A percentile compares a stretch with the other conserved stretches of the same genome.
Evolutionary conservation across 1,140 invertebrate genomes (phyloP).

Genomic region (Atopsyche davidsoni): DNA sequence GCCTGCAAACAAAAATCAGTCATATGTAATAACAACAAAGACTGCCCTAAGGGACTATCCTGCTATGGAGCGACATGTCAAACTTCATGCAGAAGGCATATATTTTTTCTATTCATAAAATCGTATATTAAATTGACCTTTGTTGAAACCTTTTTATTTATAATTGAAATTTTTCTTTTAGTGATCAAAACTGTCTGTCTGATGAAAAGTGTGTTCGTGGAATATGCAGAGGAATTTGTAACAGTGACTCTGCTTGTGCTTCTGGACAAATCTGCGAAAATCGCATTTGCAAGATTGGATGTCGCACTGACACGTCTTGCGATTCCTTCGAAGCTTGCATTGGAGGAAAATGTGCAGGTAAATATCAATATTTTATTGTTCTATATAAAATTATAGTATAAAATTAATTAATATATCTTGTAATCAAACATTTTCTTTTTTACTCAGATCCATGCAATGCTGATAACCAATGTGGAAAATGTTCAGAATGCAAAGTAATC

Average conservation of each 20-base stretch:
- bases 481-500: conserved; percentile 73
- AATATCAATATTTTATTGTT: conserved; percentile 23
- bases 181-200: conserved; percentile 72
- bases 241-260: conserved; percentile 73
- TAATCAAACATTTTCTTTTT: conserved; percentile 19
- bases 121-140: conserved; percentile 1
- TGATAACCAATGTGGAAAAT: conserved; percentile 69
- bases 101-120: conserved; percentile 15
- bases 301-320: conserved; percentile 76
- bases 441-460: conserved; percentile 66
- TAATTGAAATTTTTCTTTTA: no score
- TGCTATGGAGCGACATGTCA: conserved; percentile 73
- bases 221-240: conserved; percentile 76
- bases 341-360: conserved; percentile 73
- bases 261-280: conserved; percentile 80
- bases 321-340: conserved; percentile 68
- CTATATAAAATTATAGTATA: background rate
- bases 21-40: conserved; percentile 55
- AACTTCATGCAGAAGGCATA: conserved; percentile 62
- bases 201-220: conserved; percentile 79
- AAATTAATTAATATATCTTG: background rate
- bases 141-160: no score
- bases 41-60: conserved; percentile 61
- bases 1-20: conserved; percentile 63
- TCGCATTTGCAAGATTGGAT: conserved; percentile 77